phyloP scores from a whole-genome alignment of 2,113 vertebrate species.

The Odontesthes bonariensis region DNA sequence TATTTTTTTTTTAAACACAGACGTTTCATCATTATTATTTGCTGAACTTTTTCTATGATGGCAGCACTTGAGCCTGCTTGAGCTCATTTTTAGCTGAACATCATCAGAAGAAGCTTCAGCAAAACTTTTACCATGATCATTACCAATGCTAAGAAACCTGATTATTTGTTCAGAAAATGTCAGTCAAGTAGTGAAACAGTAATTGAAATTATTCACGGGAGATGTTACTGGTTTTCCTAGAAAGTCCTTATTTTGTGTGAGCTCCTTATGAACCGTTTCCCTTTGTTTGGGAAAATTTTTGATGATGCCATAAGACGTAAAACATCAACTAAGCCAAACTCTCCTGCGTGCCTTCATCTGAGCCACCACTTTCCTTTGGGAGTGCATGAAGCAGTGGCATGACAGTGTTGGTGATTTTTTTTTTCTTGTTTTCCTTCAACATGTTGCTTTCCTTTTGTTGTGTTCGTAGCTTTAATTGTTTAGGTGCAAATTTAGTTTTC shows the following conservation, averaged over 20 bases:
- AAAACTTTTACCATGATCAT: neutral
- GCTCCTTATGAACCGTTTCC: conserved; percentile 14
- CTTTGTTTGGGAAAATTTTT: conserved; percentile 27
- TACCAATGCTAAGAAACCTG: conserved; percentile 15
- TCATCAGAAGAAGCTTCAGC: neutral
- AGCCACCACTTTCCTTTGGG: conserved; percentile 12
- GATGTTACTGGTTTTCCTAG: conserved; percentile 11
- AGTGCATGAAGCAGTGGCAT: conserved; percentile 63
- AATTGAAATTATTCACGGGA: conserved; percentile 19
- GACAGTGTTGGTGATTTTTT: conserved; percentile 13
- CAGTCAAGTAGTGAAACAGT: conserved; percentile 18
- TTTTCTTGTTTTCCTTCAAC: conserved; percentile 2
- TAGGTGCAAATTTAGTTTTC: neutral
- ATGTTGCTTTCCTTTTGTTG: conserved; percentile 33
- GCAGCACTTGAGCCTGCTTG: no score
- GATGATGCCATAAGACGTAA: conserved; percentile 11
- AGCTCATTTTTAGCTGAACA: neutral
- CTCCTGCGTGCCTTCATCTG: conserved; percentile 52
- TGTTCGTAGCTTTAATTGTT: conserved; percentile 14
- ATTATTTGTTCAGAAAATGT: conserved; percentile 31
- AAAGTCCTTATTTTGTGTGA: conserved; percentile 15
- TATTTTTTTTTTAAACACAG: no score
- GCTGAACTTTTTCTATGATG: no score
- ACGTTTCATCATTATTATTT: no score
- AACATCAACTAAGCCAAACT: conserved; percentile 21